Evolutionary conservation across 2,888 invertebrate species (phyloP).

Genomic region (Drosophila sordidapex): DNA sequence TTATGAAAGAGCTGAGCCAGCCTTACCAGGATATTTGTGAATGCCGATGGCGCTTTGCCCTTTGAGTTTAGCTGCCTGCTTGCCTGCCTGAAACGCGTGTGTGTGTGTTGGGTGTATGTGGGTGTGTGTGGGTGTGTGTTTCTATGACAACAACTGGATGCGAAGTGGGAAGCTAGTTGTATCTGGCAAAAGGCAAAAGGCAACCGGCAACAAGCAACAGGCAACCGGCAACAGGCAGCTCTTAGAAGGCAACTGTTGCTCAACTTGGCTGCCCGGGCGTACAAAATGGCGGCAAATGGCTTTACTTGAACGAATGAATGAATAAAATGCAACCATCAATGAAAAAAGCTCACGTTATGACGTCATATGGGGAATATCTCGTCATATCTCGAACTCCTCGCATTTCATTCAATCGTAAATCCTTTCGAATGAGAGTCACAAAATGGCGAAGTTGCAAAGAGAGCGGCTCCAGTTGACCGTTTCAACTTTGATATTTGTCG

Average conservation of each 20-base stretch:
- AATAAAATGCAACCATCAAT: conserved; percentile 58
- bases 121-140: conserved; percentile 27
- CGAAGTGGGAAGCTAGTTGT: not conserved
- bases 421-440: conserved; percentile 6
- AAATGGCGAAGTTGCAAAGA: not conserved
- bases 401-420: conserved; percentile 28
- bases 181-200: conserved; percentile 27
- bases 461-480: conserved; percentile 12
- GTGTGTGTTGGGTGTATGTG: conserved; percentile 40
- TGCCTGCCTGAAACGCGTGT: conserved; percentile 29
- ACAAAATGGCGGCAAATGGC: conserved; percentile 55
- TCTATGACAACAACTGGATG: conserved; percentile 37
- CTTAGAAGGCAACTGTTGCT: conserved; percentile 53
- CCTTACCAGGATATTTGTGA: conserved; percentile 13
- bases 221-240: not conserved
- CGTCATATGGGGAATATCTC: conserved; percentile 30
- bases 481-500: conserved; percentile 61
- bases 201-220: conserved; percentile 26
- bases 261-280: not conserved
- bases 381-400: not conserved
- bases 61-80: conserved; percentile 52
- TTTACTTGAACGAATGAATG: conserved; percentile 33
- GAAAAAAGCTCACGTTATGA: conserved; percentile 63
- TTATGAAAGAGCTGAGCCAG: conserved; percentile 1
- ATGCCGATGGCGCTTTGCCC: conserved; percentile 63